These are phyloP conservation scores for Bucorvus abyssinicus DNA, from an alignment of 2,797 vertebrate genomes.

Conservation along the genomic window DNA sequence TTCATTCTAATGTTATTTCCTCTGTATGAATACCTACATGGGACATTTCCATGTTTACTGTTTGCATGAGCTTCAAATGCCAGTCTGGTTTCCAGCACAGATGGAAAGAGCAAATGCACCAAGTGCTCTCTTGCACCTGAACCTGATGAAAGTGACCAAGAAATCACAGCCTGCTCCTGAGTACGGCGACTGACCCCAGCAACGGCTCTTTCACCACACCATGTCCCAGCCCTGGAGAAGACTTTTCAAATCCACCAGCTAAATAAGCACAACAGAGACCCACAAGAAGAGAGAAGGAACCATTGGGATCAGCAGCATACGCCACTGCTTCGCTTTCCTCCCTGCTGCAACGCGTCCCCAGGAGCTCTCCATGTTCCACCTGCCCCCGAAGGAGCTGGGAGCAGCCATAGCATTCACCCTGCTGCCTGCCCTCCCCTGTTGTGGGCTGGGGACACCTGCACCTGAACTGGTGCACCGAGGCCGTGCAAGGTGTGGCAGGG, in stretches of 20 bases:
- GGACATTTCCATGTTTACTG: neutral
- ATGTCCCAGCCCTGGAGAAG: neutral
- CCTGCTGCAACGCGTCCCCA: accelerated
- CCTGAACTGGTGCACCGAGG: neutral
- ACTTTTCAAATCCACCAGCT: neutral
- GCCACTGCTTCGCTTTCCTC: accelerated
- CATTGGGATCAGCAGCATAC: accelerated
- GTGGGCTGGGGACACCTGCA: neutral
- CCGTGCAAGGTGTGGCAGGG: neutral
- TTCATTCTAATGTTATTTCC: neutral
- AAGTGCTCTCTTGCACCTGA: neutral
- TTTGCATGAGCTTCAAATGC: neutral
- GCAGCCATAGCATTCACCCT: accelerated
- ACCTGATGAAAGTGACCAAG: accelerated
- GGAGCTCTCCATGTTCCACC: neutral
- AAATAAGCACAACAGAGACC: neutral
- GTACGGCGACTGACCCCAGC: accelerated
- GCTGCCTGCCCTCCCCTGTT: neutral
- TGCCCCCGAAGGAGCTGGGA: no score
- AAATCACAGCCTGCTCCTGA: neutral
- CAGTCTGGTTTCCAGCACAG: neutral
- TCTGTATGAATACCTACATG: neutral
- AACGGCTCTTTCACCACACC: neutral
- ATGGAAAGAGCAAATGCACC: neutral
- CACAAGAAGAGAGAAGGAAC: neutral